These are phyloP conservation scores for Molossus alvarezi DNA, from an alignment of 2,797 vertebrate genomes.

Conservation along the genomic window DNA sequence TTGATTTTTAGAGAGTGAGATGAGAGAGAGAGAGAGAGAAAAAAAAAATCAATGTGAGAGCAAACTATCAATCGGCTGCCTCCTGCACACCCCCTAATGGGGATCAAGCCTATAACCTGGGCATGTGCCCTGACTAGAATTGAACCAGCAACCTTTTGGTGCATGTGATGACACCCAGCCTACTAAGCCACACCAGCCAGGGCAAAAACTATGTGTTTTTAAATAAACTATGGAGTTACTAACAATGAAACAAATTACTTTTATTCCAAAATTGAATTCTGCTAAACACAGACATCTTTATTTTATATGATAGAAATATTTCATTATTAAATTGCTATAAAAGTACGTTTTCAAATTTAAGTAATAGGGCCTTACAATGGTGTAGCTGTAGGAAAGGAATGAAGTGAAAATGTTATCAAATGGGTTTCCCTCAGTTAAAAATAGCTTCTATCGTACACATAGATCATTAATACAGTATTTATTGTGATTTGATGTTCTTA, in stretches of 20 bases:
- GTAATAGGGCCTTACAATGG: neutral
- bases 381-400: neutral
- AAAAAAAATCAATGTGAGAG: neutral
- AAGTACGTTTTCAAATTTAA: neutral
- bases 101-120: neutral
- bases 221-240: conserved; percentile 34
- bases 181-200: neutral
- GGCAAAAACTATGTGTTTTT: neutral
- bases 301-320: conserved; percentile 19
- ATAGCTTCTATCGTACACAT: conserved; percentile 29
- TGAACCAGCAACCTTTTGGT: neutral
- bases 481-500: neutral
- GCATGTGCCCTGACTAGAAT: neutral
- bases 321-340: neutral
- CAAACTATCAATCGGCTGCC: neutral
- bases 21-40: neutral
- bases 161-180: neutral
- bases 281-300: neutral
- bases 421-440: conserved; percentile 29
- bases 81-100: neutral
- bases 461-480: neutral
- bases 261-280: conserved; percentile 36
- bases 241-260: conserved; percentile 65
- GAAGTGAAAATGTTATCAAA: neutral
- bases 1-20: neutral